Evolutionary conservation across 2,888 invertebrate genomes (phyloP).

Genomic region (Colletes collaris): DNA sequence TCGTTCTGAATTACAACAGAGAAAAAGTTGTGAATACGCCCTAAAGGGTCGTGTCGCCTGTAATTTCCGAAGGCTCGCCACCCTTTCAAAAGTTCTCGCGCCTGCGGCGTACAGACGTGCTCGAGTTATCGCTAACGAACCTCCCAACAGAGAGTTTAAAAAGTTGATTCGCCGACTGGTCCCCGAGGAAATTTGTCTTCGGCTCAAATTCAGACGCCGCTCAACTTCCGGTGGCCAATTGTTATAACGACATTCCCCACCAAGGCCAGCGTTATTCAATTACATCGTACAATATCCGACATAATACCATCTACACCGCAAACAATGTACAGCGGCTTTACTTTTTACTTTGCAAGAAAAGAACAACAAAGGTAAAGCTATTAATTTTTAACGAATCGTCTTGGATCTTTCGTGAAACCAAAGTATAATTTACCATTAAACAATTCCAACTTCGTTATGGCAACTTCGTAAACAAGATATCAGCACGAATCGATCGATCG

Average conservation of each 20-base stretch:
- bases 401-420: too few relatives aligned
- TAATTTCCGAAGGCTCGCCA: constrained; percentile 60
- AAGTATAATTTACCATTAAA: not conserved
- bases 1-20: constrained; percentile 42
- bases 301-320: not conserved
- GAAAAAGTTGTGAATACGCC: constrained; percentile 55
- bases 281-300: not conserved
- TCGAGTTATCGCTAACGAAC: constrained; percentile 71
- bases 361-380: too few relatives aligned
- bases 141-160: constrained; percentile 69
- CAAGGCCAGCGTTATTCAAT: constrained; percentile 5
- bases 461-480: constrained; percentile 4
- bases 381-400: too few relatives aligned
- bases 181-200: constrained; percentile 75
- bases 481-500: constrained; percentile 24
- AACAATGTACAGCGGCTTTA: too few relatives aligned
- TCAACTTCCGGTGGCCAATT: constrained; percentile 50
- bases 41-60: constrained; percentile 47
- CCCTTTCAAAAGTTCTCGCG: constrained; percentile 62
- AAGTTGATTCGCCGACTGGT: constrained; percentile 72
- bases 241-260: constrained; percentile 35
- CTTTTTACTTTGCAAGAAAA: too few relatives aligned
- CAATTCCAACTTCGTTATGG: not conserved
- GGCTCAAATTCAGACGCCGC: constrained; percentile 39
- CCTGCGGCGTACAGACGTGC: constrained; percentile 58